Evolutionary conservation across 1,140 invertebrate species (phyloP), one percentile per base, ranked within the genome.

Genomic region (Ceratosolen fusciceps): DNA sequence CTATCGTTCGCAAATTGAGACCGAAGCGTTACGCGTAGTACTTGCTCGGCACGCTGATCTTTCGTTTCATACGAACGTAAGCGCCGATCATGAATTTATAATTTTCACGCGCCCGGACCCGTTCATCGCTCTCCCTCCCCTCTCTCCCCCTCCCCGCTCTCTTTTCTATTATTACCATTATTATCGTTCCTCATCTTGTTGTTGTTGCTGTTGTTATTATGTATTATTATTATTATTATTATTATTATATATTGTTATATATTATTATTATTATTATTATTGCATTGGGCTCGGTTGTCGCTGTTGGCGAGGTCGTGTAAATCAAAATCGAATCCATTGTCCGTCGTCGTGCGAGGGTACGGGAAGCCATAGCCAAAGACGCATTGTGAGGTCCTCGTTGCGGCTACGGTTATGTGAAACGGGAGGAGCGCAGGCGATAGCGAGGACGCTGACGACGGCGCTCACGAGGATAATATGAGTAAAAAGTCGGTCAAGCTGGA

Each of bases 301-400:
- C 85, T 89, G 85, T 85, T 85, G 85, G 88, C 87, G 86, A 87
- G 89, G 85, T 88, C 87, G 86, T 87, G 89, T 90, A 90, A 90
- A 90, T 90, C 89, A 90, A 89, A 90, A 89, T 90, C 87, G 89
- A 87, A 83, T 81, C 84, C 85, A 89, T 90, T 90, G 88, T 89
- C 58, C 80, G n/a, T n/a, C n/a, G n/a, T n/a, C 34, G 26, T 52
- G 83, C 72, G 71, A 52, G 71, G 74, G 79, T 74, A 71, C 67
- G 83, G 80, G 78, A 77, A 65, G 80, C 72, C 70, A 9, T 21
- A 39, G 49, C 65, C 10, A 68, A 16, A 47, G 39, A 47, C n/a
- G 19, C 34, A 14, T 65, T 60, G 14, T 37, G 37, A 34, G 16
- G 19, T 2, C 7, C 9, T 9, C 4, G 1, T 8, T 47, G 19